Percentiles rank a stretch among this genome's conserved stretches.
Evolutionary conservation across 2,113 vertebrate genomes (phyloP).

Genomic region (Odocoileus virginianus): DNA sequence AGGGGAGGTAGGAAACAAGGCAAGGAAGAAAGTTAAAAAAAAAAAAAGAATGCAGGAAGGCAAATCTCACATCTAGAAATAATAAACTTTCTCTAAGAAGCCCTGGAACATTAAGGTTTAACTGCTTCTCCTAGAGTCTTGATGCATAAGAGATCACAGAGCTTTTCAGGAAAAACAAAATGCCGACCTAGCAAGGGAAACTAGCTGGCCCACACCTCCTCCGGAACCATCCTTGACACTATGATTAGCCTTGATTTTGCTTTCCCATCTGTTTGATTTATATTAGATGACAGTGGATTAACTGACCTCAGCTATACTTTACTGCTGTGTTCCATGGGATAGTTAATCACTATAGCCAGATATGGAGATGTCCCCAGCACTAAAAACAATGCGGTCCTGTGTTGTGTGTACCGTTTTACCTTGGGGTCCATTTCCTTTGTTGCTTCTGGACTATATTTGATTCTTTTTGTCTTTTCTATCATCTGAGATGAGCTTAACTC

Average conservation of each 20-base stretch:
- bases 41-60: neutral
- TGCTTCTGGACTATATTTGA: neutral
- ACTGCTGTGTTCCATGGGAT: neutral
- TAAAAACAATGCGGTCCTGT: neutral
- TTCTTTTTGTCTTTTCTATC: neutral
- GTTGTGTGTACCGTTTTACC: neutral
- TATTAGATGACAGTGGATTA: neutral
- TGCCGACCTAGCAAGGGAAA: neutral
- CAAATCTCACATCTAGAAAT: neutral
- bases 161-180: neutral
- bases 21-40: too few species aligned
- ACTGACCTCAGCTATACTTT: slow-evolving; percentile 6
- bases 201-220: neutral
- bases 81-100: neutral
- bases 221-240: neutral
- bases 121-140: neutral
- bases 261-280: neutral
- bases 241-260: slow-evolving; percentile 11
- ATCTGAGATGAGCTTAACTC: neutral
- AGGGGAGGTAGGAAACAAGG: neutral
- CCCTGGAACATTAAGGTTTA: neutral
- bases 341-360: neutral
- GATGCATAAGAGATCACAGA: neutral
- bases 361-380: neutral
- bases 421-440: neutral